Conservation (phyloP, 1,140 invertebrate genomes). For the Drosophila burlai region DNA sequence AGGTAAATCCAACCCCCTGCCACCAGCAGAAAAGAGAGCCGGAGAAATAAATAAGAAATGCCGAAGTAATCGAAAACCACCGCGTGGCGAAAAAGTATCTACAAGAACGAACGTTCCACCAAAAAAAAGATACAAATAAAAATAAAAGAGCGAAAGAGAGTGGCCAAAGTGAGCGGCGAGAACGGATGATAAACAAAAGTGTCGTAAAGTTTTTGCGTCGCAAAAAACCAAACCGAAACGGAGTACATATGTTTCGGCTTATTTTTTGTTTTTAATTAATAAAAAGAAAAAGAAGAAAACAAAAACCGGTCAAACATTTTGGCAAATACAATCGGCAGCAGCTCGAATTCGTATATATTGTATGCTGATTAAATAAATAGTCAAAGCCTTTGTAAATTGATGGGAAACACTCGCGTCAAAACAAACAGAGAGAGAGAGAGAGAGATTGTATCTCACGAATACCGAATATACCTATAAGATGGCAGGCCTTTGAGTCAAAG, state of each 20-base stretch:
- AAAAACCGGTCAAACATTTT: slow-evolving; percentile 49
- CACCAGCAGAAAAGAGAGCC: neutral
- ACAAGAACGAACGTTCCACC: slow-evolving; percentile 57
- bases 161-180: slow-evolving; percentile 14
- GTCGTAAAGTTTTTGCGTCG: slow-evolving; percentile 83
- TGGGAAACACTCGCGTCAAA: slow-evolving; percentile 65
- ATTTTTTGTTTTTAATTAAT: neutral
- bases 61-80: slow-evolving; percentile 50
- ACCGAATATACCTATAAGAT: slow-evolving; percentile 55
- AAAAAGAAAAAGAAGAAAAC: slow-evolving; percentile 20
- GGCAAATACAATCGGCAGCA: slow-evolving; percentile 43
- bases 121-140: slow-evolving; percentile 25
- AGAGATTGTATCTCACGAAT: slow-evolving; percentile 44
- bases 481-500: slow-evolving; percentile 30
- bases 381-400: slow-evolving; percentile 59
- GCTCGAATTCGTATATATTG: slow-evolving; percentile 11
- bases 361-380: slow-evolving; percentile 53
- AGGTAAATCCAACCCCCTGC: slow-evolving; percentile 38
- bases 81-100: slow-evolving; percentile 70
- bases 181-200: slow-evolving; percentile 48
- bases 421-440: slow-evolving; percentile 79
- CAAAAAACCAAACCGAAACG: slow-evolving; percentile 28
- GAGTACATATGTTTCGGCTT: slow-evolving; percentile 8
- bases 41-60: slow-evolving; percentile 26
- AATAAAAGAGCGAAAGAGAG: slow-evolving; percentile 34